These are phyloP conservation scores for Malacoctenus gilli DNA, from an alignment of 2,797 vertebrate genomes.

Conservation along the genomic window DNA sequence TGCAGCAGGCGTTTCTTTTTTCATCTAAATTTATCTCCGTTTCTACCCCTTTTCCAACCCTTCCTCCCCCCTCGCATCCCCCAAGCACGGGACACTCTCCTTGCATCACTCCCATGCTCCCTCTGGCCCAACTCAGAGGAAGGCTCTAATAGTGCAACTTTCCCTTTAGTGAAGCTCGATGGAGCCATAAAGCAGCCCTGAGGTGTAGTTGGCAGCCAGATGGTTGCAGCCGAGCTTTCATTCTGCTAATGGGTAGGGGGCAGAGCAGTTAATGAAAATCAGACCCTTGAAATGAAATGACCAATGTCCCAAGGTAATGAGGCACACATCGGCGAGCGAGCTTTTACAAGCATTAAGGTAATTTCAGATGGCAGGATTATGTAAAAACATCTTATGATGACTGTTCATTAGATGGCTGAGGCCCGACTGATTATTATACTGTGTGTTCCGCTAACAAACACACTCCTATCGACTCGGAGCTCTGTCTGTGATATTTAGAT, in stretches of 20 bases:
- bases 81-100: constrained; percentile 49
- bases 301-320: constrained; percentile 82
- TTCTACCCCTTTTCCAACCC: constrained; percentile 2
- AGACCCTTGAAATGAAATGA: constrained; percentile 83
- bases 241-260: constrained; percentile 76
- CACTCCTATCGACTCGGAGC: constrained; percentile 58
- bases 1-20: constrained; percentile 44
- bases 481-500: constrained; percentile 63
- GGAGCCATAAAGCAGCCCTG: constrained; percentile 72
- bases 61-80: constrained; percentile 8
- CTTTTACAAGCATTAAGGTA: constrained; percentile 78
- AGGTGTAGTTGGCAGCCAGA: constrained; percentile 78
- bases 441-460: constrained; percentile 65
- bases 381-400: constrained; percentile 76
- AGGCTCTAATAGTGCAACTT: constrained; percentile 64
- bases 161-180: constrained; percentile 68
- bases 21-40: constrained; percentile 64
- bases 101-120: constrained; percentile 57
- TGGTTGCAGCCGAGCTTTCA: constrained; percentile 74
- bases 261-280: constrained; percentile 82
- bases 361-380: constrained; percentile 77
- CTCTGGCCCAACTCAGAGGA: constrained; percentile 59
- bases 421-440: constrained; percentile 66
- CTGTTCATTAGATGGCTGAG: constrained; percentile 70
- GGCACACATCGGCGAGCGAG: constrained; percentile 66